Conservation (phyloP, 2,797 vertebrate genomes). For the Lepilemur ruficaudatus region DNA sequence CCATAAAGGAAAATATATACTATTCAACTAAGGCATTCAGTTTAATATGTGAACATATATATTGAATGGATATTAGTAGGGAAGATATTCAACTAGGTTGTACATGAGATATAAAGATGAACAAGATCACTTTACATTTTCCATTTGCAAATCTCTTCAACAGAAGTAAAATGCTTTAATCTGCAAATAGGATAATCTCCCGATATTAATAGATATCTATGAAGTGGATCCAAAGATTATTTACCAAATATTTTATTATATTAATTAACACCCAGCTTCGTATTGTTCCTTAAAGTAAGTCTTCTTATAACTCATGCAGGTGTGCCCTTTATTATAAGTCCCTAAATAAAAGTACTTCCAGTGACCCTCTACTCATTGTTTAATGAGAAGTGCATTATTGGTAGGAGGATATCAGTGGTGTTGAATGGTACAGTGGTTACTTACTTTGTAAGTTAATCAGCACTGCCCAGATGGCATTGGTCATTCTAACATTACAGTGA, state of each 20-base stretch:
- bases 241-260: background rate
- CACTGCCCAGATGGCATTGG: background rate
- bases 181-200: background rate
- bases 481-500: background rate
- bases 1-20: background rate
- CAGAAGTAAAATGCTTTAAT: background rate
- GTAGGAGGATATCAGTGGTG: background rate
- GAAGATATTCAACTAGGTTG: background rate
- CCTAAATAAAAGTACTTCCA: background rate
- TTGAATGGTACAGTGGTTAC: background rate
- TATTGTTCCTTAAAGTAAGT: background rate
- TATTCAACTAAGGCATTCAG: background rate
- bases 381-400: background rate
- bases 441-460: conserved; percentile 25
- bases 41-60: background rate
- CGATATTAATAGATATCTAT: background rate
- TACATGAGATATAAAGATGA: background rate
- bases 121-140: background rate
- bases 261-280: background rate
- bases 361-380: background rate
- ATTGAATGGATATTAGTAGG: background rate
- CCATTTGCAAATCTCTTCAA: background rate
- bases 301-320: background rate
- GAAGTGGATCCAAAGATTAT: background rate
- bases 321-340: background rate